Base-by-base conservation (phyloP, 1,140 invertebrate species). In the Eciton burchellii region DNA sequence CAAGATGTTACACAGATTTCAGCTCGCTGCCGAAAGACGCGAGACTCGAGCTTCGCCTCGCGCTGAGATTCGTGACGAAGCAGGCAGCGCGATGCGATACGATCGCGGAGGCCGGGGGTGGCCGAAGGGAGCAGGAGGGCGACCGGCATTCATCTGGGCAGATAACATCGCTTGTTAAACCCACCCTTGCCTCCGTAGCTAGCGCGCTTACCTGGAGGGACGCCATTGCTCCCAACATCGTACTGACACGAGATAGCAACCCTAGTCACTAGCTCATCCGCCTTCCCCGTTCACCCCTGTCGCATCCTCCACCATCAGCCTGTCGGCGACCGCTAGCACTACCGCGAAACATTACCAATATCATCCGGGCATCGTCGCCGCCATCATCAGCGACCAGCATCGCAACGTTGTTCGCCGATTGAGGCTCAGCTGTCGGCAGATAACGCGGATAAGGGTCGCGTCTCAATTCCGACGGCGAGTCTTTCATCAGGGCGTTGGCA, bases 151-250 rank as follows among this genome's bases (percentile, higher is more conserved):
- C 88, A 89, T 89, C 83, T 87, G 88, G 57, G 54, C 79, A 88
- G 88, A 89, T 89, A 89, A 85, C 85, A 89, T 89, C 88, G 88
- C 88, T 89, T 88, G 88, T 89, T 89, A 89, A 89, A 89, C 79
- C 85, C 68, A 89, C 82, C 87, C 82, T 86, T 71, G 84, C 72
- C 70, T 71, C 68, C 79, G 71, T 85, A 88, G 63, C 85, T 83
- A 84, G 66, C 76, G 84, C 86, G 74, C 76, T 87, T 84, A 88
- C 87, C 87, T 88, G 86, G 62, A 21, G 77, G 81, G 81, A 82
- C 84, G 70, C 47, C 70, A 82, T 57, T 84, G 84, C 84, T 84
- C 56, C 68, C 87, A 84, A 89, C 87, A 74, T 86, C 88, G 81
- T 88, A 84, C 87, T 82, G 87, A 89, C 88, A 84, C 72, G 84